Conservation (phyloP, 2,113 vertebrate species). For the Hemiprocne comata region DNA sequence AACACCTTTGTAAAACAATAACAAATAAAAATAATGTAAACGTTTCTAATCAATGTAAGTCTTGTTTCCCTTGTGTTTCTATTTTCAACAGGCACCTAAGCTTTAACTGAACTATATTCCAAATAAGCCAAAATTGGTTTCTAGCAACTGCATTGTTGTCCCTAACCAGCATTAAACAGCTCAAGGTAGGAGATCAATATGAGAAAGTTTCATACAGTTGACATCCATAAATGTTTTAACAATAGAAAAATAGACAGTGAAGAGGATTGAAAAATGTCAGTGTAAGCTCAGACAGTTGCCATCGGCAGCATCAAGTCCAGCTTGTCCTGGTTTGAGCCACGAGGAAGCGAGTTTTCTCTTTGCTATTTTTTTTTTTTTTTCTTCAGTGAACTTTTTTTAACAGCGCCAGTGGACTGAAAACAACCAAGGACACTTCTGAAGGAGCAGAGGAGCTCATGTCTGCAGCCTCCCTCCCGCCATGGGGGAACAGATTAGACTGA, state of each 20-base stretch:
- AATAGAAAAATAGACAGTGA: not conserved
- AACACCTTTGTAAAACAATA: not conserved
- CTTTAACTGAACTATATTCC: not conserved
- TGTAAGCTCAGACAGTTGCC: not conserved
- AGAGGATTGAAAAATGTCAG: not conserved
- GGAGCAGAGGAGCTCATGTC: too few relatives aligned
- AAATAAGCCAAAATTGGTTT: not conserved
- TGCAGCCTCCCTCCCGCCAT: too few relatives aligned
- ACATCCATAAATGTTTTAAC: not conserved
- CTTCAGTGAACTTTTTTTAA: too few relatives aligned
- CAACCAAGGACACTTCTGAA: too few relatives aligned
- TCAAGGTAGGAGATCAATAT: not conserved
- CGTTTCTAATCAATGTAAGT: not conserved
- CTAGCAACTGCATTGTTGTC: not conserved
- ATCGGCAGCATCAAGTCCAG: not conserved
- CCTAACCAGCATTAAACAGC: not conserved
- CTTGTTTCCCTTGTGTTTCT: not conserved
- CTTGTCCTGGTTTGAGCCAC: too few relatives aligned
- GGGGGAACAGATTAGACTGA: too few relatives aligned
- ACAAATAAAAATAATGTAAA: not conserved
- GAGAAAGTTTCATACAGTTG: not conserved
- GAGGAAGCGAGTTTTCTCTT: too few relatives aligned
- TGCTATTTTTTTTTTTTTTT: too few relatives aligned
- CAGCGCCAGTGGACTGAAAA: too few relatives aligned
- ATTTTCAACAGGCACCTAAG: not conserved